Evolutionary conservation across 2,888 invertebrate species (phyloP).

Genomic region (Euphydryas editha): DNA sequence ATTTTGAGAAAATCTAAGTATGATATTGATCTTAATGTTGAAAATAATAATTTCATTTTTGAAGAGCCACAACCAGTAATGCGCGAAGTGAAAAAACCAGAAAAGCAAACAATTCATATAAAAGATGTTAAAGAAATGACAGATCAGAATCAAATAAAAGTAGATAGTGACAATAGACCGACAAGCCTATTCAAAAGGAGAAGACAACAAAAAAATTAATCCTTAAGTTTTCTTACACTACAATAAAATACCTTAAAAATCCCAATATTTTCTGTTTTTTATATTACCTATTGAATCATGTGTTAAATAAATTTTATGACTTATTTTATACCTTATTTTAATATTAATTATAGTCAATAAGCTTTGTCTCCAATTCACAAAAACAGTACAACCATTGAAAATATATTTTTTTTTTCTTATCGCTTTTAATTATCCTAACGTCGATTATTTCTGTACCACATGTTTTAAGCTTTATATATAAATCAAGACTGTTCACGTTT

Average conservation of each 20-base stretch:
- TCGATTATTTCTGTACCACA: too few relatives aligned
- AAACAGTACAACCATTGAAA: too few relatives aligned
- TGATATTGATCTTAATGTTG: conserved; percentile 30
- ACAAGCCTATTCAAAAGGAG: conserved; percentile 72
- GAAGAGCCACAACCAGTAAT: conserved; percentile 26
- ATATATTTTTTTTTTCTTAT: too few relatives aligned
- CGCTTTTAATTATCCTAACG: too few relatives aligned
- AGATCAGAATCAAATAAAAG: conserved; percentile 44
- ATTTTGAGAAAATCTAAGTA: conserved; percentile 73
- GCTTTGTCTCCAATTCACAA: too few relatives aligned
- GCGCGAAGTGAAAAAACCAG: conserved; percentile 16
- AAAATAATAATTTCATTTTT: conserved; percentile 12
- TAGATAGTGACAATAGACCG: conserved; percentile 55
- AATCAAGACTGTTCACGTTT: too few relatives aligned
- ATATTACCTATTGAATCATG: neutral
- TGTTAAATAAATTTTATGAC: neutral
- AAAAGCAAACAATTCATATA: conserved; percentile 55
- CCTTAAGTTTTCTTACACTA: neutral
- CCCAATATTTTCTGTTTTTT: too few relatives aligned
- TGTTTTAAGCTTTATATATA: too few relatives aligned
- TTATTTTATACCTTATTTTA: neutral
- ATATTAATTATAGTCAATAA: too few relatives aligned
- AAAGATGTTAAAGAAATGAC: conserved; percentile 67
- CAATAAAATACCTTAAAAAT: neutral
- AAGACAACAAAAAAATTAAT: conserved; percentile 58